These are phyloP conservation scores for Spheniscus mendiculus DNA, from an alignment of 2,113 vertebrate species.

Conservation along the genomic window DNA sequence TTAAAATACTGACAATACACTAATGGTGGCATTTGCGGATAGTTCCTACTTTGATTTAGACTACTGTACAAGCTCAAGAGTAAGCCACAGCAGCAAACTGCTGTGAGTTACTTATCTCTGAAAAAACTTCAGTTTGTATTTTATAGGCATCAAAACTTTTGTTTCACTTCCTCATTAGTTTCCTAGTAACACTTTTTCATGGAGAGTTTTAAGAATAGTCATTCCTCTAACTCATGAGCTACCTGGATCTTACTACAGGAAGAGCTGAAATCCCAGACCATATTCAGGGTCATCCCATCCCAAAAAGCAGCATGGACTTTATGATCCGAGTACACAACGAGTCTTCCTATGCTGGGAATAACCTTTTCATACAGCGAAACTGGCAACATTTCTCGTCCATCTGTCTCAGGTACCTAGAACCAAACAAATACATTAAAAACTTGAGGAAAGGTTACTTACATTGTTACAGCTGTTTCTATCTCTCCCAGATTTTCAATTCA, in stretches of 20 bases:
- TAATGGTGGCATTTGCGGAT: rapidly evolving
- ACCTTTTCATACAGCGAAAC: slow-evolving; percentile 62
- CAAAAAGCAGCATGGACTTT: slow-evolving; percentile 70
- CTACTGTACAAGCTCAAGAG: background rate
- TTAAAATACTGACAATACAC: background rate
- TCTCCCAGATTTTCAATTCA: background rate
- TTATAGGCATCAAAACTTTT: background rate
- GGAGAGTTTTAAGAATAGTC: background rate
- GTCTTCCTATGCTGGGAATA: slow-evolving; percentile 62
- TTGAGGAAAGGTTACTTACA: background rate
- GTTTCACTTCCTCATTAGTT: background rate
- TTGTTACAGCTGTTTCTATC: background rate
- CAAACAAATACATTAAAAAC: slow-evolving; percentile 9
- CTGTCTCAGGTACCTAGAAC: slow-evolving; percentile 55
- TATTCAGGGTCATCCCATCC: slow-evolving; percentile 67
- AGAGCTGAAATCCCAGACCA: slow-evolving; percentile 74
- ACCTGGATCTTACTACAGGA: slow-evolving; percentile 57
- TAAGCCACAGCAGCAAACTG: background rate
- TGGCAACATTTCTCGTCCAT: slow-evolving; percentile 53
- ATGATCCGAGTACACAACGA: slow-evolving; percentile 74
- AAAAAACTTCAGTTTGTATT: background rate
- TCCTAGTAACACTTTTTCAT: background rate
- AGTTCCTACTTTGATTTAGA: background rate
- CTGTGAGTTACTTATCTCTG: background rate
- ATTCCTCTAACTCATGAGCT: background rate